Percentiles rank a stretch among this genome's conserved stretches.
Evolutionary conservation across 2,113 vertebrate species (phyloP).

Genomic region (Anoura caudifer): DNA sequence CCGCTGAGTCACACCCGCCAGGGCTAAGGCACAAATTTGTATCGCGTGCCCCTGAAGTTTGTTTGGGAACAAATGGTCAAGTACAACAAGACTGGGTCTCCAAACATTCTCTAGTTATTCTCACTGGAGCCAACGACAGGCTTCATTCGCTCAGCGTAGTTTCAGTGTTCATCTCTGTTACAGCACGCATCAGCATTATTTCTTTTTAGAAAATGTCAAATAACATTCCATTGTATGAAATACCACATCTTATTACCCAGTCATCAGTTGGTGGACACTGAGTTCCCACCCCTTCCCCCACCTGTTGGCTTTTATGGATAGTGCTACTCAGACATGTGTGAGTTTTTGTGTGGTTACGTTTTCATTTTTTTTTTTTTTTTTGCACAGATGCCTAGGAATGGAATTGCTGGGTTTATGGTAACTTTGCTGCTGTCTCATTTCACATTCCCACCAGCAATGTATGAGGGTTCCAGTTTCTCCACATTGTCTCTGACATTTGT

Average conservation of each 20-base stretch:
- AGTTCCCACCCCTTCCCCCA: not conserved
- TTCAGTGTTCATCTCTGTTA: not conserved
- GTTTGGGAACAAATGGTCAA: not conserved
- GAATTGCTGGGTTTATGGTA: not conserved
- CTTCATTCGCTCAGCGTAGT: not conserved
- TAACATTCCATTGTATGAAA: not conserved
- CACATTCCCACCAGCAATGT: not conserved
- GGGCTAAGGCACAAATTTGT: not conserved
- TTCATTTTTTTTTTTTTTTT: not conserved
- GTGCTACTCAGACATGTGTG: not conserved
- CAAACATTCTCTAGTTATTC: not conserved
- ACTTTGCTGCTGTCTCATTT: no score
- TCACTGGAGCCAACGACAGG: not conserved
- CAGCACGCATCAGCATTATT: not conserved
- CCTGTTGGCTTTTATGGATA: not conserved
- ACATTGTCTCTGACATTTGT: not conserved
- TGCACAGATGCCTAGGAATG: not conserved
- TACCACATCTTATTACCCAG: not conserved
- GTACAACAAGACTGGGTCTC: not conserved
- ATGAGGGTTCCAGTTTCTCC: not conserved
- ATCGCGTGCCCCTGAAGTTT: not conserved
- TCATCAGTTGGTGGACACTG: not conserved
- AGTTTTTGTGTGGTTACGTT: not conserved
- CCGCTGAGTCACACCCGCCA: no score
- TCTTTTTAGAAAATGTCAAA: not conserved